Evolutionary conservation across 2,113 vertebrate species (phyloP).

Genomic region (Actenoides lindsayi): DNA sequence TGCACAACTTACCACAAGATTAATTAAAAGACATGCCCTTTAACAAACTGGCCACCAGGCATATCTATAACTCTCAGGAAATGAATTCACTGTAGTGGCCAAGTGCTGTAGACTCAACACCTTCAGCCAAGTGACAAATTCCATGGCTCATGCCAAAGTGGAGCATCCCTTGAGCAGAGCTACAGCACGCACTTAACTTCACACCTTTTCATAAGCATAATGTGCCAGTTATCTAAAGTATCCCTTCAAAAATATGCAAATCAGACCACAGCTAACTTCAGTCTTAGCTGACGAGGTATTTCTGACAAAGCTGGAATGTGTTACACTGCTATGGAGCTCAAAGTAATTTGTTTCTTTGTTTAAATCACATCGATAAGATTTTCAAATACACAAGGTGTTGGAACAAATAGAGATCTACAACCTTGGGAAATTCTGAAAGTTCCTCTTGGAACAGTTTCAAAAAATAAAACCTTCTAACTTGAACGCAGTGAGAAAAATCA

Average conservation of each 20-base stretch:
- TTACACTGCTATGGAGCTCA: neutral
- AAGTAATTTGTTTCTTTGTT: neutral
- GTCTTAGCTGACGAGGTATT: neutral
- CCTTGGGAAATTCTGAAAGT: neutral
- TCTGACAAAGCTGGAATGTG: neutral
- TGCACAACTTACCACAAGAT: neutral
- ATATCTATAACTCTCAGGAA: neutral
- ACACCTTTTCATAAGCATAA: neutral
- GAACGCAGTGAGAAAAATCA: neutral
- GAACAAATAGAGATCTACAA: neutral
- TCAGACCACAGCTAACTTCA: neutral
- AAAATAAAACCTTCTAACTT: neutral
- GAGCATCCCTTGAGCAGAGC: neutral
- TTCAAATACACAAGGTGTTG: neutral
- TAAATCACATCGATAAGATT: neutral
- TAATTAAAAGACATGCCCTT: neutral
- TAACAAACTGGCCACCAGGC: neutral
- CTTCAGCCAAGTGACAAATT: neutral
- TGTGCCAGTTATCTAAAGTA: neutral
- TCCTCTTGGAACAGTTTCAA: neutral
- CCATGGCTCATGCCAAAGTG: neutral
- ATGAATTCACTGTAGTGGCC: neutral
- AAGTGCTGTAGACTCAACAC: neutral
- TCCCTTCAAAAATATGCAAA: constrained; percentile 6
- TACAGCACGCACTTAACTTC: neutral